Percentiles rank a stretch among this genome's conserved stretches.
These are phyloP conservation scores for Cyanoderma ruficeps DNA, from an alignment of 2,113 vertebrate species.

Conservation along the genomic window DNA sequence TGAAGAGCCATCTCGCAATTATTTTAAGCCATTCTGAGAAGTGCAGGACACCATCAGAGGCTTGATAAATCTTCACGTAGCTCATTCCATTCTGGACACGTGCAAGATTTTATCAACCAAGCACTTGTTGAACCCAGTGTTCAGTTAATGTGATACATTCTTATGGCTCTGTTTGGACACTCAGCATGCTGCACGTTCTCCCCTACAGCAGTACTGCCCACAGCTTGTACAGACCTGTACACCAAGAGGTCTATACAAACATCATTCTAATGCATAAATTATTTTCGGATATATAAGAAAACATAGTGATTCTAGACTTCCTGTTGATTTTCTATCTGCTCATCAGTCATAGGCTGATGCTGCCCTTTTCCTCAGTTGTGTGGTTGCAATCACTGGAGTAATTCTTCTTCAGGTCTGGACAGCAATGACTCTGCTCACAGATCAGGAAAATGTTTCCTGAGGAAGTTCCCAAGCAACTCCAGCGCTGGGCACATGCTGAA, in stretches of 20 bases:
- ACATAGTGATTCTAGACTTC: background rate
- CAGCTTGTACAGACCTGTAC: background rate
- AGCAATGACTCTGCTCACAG: background rate
- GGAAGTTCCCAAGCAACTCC: background rate
- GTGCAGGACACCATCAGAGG: too few relatives aligned
- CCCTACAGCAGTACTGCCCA: background rate
- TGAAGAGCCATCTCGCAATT: too few relatives aligned
- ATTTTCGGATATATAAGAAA: background rate
- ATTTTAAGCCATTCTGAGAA: too few relatives aligned
- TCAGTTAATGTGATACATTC: background rate
- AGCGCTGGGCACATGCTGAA: background rate
- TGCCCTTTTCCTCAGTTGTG: background rate
- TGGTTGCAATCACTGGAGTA: background rate
- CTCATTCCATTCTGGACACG: too few relatives aligned
- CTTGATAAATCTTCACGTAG: too few relatives aligned
- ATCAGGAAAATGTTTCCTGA: background rate
- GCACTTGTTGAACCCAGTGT: fast-evolving
- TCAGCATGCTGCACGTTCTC: background rate
- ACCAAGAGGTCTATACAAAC: background rate
- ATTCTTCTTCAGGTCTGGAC: background rate
- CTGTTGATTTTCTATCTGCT: background rate
- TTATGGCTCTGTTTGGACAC: background rate
- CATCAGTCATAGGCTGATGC: background rate
- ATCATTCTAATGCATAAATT: background rate
- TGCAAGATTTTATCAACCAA: background rate